Conservation (phyloP, 2,113 vertebrate species). For the Hippocampus guttulatus region DNA sequence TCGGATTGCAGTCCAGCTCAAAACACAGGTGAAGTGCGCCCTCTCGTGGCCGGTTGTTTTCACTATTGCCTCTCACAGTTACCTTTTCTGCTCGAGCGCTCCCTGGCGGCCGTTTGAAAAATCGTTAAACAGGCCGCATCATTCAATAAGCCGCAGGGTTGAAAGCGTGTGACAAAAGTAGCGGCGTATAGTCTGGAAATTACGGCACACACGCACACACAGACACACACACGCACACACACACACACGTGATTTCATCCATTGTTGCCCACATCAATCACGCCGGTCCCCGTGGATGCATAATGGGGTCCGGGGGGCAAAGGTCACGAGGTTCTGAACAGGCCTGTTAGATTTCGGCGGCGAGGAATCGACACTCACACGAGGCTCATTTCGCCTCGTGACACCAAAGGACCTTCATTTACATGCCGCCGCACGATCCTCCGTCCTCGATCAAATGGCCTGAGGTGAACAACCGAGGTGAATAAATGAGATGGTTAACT, state of each 20-base stretch:
- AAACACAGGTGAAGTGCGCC: too few relatives aligned
- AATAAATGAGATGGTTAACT: conserved; percentile 69
- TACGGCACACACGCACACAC: too few relatives aligned
- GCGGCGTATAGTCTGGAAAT: too few relatives aligned
- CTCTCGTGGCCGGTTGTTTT: too few relatives aligned
- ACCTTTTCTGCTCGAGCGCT: too few relatives aligned
- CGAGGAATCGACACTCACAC: conserved; percentile 41
- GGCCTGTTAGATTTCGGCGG: conserved; percentile 13
- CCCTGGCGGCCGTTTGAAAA: too few relatives aligned
- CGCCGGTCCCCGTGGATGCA: background rate
- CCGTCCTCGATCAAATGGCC: conserved; percentile 51
- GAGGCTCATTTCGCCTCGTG: conserved; percentile 44
- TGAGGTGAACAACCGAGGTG: conserved; percentile 39
- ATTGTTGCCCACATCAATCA: conserved; percentile 10
- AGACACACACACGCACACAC: too few relatives aligned
- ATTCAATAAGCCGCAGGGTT: too few relatives aligned
- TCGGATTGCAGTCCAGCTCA: too few relatives aligned
- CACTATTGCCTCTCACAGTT: too few relatives aligned
- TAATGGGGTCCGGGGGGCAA: conserved; percentile 22
- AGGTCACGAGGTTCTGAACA: background rate
- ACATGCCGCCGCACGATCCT: conserved; percentile 70
- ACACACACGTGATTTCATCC: background rate
- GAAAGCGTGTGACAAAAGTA: too few relatives aligned
- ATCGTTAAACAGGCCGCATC: too few relatives aligned
- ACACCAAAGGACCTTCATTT: conserved; percentile 55